These are phyloP conservation scores for Drosophila ochracea DNA, from an alignment of 2,888 invertebrate genomes.

Conservation along the genomic window DNA sequence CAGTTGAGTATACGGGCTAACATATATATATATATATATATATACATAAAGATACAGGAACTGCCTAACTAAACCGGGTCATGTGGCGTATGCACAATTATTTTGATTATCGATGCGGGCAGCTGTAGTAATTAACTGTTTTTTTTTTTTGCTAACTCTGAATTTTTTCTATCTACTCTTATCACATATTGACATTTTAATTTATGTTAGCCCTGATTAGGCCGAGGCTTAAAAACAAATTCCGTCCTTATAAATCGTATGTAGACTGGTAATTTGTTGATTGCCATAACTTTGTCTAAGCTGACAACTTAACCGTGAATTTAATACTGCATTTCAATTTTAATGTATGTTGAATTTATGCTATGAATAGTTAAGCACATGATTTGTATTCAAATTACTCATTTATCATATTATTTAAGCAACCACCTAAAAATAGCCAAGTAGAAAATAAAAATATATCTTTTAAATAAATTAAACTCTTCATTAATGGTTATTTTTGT, in stretches of 20 bases:
- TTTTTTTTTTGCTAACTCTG: not conserved
- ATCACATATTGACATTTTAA: not conserved
- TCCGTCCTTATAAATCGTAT: not conserved
- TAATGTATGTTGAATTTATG: not conserved
- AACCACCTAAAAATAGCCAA: not conserved
- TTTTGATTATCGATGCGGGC: conserved; percentile 20
- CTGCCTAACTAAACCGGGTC: conserved; percentile 37
- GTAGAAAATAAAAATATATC: not conserved
- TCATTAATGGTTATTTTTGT: not conserved
- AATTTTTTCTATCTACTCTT: not conserved
- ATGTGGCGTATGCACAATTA: conserved; percentile 54
- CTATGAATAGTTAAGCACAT: not conserved
- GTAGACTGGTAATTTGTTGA: not conserved
- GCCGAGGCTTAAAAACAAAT: not conserved
- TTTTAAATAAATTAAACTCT: not conserved
- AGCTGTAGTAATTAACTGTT: conserved; percentile 5
- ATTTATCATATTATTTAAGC: not conserved
- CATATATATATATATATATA: not conserved
- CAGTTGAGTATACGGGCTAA: conserved; percentile 32
- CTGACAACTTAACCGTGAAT: not conserved
- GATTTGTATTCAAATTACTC: not conserved
- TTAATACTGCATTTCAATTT: not conserved
- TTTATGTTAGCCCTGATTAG: not conserved
- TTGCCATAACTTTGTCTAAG: not conserved
- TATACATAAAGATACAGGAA: conserved; percentile 3